Evolutionary conservation across 2,888 invertebrate genomes (phyloP), one percentile per base, ranked within the genome.

Genomic region (Scrobipalpa atriplicella): DNA sequence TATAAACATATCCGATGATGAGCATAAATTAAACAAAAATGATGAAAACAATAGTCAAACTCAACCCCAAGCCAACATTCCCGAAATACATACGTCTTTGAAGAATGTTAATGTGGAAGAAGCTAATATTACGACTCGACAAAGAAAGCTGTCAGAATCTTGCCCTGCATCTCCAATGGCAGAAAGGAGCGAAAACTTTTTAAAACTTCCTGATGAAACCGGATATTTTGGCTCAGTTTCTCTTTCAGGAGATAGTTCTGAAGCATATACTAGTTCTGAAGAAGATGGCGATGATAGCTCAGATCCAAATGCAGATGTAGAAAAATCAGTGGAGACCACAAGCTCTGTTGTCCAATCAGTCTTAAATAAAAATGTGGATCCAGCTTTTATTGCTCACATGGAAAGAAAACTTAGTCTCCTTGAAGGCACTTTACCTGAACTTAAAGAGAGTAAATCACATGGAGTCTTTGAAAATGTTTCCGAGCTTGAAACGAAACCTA

Each of bases 291-390:
- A 91, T 11, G 89, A 93, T 72, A 91, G 91, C 70, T 90, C 86
- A 62, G 93, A 93, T 72, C 78, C 89, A 21, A 93, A 90, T 73
- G 86, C 89, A 52, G 93, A 94, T 69, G 82, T 85, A 60, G 89
- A 92, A 62, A 82, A 80, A 47, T 82, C 86, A 38, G 75, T 90
- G 58, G 94, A 94, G 76, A 94, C 94, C 10, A 93, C 94, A 0
- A 93, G 94, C 75, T 93, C 94, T 62, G 90, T 95, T 21, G 93
- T 94, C 5, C 92, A 93, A 73, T 92, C 93, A 41, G 94, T 94
- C 19, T 73, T 93, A 51, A 90, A 83, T 66, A 84, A 89, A 29
- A 83, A 85, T 66, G 72, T 83, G 0, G 76, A 89, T 75, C 84
- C 83, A 7, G 75, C 71, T 47, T 77, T 87, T 11, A 80, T 88